phyloP scores from a whole-genome alignment of 2,113 vertebrate species.

The Anguilla rostrata region DNA sequence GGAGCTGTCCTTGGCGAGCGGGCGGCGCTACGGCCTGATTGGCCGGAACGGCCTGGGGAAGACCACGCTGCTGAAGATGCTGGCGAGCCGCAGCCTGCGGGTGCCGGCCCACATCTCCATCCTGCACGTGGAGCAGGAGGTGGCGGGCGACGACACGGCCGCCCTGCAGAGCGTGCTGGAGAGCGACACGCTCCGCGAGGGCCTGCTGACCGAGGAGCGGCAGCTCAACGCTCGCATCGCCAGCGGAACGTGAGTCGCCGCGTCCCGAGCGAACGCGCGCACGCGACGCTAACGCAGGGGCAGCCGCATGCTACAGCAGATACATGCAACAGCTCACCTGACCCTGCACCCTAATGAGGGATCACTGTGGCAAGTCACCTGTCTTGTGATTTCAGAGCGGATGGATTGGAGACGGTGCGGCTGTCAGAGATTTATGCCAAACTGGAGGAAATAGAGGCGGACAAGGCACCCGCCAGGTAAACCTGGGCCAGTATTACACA shows the following conservation, averaged over 20 bases:
- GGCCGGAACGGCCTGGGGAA: slow-evolving; percentile 95
- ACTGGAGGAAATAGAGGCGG: slow-evolving; percentile 95
- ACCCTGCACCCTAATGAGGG: background rate
- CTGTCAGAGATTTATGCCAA: slow-evolving; percentile 88
- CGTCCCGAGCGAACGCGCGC: background rate
- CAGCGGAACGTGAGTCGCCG: slow-evolving; percentile 75
- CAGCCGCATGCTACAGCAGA: background rate
- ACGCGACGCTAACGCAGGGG: background rate
- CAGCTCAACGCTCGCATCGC: slow-evolving; percentile 79
- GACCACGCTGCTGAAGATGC: slow-evolving; percentile 94
- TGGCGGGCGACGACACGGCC: slow-evolving; percentile 84
- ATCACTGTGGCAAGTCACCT: background rate
- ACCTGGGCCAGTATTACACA: background rate
- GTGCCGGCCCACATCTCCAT: slow-evolving; percentile 92
- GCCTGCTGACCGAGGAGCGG: slow-evolving; percentile 77
- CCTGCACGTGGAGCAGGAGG: slow-evolving; percentile 97
- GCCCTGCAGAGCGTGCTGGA: slow-evolving; percentile 92
- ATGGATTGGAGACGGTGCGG: slow-evolving; percentile 80
- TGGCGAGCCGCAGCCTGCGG: slow-evolving; percentile 84
- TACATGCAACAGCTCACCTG: background rate
- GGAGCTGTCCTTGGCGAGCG: slow-evolving; percentile 83
- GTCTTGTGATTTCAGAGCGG: slow-evolving; percentile 65
- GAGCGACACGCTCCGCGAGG: slow-evolving; percentile 83
- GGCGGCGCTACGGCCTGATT: slow-evolving; percentile 89
- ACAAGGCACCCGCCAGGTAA: slow-evolving; percentile 95